These are phyloP conservation scores for Idaea dimidiata DNA, from an alignment of 2,888 invertebrate genomes.

Conservation along the genomic window DNA sequence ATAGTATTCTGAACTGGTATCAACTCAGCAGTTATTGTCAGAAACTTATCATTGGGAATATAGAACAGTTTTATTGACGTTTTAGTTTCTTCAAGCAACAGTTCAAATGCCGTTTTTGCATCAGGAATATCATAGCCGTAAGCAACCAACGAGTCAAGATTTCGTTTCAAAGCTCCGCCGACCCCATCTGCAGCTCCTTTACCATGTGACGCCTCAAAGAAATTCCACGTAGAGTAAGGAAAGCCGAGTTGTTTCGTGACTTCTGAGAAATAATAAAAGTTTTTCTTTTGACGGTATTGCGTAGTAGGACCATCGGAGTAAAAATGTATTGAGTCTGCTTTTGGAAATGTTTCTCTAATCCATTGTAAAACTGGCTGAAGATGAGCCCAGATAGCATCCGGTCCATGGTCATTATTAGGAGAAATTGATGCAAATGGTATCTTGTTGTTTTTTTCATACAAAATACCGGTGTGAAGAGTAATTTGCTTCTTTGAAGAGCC, in stretches of 20 bases:
- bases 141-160: slow-evolving; percentile 24
- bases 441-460: slow-evolving; percentile 17
- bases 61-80: slow-evolving; percentile 15
- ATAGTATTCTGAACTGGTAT: slow-evolving; percentile 8
- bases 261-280: slow-evolving; percentile 25
- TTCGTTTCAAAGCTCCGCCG: slow-evolving; percentile 27
- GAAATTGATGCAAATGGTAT: slow-evolving; percentile 30
- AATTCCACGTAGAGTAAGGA: slow-evolving; percentile 23
- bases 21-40: background rate
- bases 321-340: slow-evolving; percentile 11
- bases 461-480: slow-evolving; percentile 27
- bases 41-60: slow-evolving; percentile 8
- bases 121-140: slow-evolving; percentile 25
- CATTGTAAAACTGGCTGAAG: slow-evolving; percentile 17
- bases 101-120: slow-evolving; percentile 22
- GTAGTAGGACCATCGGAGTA: slow-evolving; percentile 26
- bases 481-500: slow-evolving; percentile 27
- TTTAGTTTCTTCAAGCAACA: slow-evolving; percentile 2
- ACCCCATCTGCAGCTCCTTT: slow-evolving; percentile 33
- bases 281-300: slow-evolving; percentile 30
- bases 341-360: slow-evolving; percentile 12
- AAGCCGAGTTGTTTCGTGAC: slow-evolving; percentile 20
- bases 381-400: slow-evolving; percentile 21
- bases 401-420: slow-evolving; percentile 23
- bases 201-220: slow-evolving; percentile 29